Evolutionary conservation across 2,797 vertebrate genomes (phyloP), one percentile per base, ranked within the genome.

Genomic region (Pseudochirops cupreus): DNA sequence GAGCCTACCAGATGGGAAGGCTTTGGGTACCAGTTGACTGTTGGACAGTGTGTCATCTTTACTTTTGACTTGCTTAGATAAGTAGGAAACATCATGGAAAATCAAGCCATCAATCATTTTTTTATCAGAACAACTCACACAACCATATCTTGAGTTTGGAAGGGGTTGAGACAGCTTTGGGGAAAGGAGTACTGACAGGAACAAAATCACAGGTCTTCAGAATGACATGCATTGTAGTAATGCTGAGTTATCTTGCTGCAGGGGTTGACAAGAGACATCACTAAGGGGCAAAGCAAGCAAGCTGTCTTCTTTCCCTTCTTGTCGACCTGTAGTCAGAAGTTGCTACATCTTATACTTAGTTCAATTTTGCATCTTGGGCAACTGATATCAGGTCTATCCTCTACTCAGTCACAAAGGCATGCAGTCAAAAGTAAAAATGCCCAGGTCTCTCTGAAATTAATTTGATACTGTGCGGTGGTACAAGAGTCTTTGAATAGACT

Each of bases 331-430:
- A 14, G 39, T 95, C 0, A 33, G 50, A 92, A 50, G 39, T 91
- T 26, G 0, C 93, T 90, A 3, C 5, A 57, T 90, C 29, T 39
- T 58, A 10, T 52, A 92, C 28, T 4, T 24, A 94, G 57, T 91
- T 92, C 74, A 93, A 4, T 62, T 93, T 59, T 93, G 90, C 53
- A 59, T 50, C 14, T 96, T 96, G 93, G 62, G 6, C 5, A 92
- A 29, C 13, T 92, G 0, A 91, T 74, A 55, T 6, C 0, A 9
- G 55, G 82, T 94, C 94, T 29, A 82, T 90, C 13, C 14, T 90
- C 95, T 54, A 52, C 93, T 91, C 52, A 74, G 74, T 50, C 18
- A 46, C n/a, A 46, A 3, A 46, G 46, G 0, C n/a, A 46, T 82
- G n/a, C 6, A 46, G 24, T 82, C n/a, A 24, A 82, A 74, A 39